Percentiles rank a stretch among this genome's conserved stretches.
Conservation (phyloP, 2,113 vertebrate genomes). For the Procavia capensis region DNA sequence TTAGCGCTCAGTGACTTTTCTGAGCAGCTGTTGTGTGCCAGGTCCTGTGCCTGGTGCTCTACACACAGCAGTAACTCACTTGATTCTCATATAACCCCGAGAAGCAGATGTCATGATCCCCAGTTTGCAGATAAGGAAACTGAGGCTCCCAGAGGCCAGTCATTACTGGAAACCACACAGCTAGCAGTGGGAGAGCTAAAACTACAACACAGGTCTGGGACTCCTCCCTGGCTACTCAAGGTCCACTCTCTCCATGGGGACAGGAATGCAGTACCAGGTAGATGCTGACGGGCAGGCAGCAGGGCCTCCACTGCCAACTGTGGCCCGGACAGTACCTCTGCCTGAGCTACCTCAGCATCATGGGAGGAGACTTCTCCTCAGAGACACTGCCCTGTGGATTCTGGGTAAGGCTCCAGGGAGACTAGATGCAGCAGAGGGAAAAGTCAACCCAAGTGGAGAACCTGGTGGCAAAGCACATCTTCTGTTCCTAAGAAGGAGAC, state of each 20-base stretch:
- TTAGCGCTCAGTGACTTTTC: background rate
- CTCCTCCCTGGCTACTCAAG: background rate
- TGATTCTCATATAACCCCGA: background rate
- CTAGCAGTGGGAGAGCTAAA: background rate
- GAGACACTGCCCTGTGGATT: background rate
- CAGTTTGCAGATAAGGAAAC: background rate
- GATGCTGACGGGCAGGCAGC: background rate
- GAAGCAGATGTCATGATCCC: background rate
- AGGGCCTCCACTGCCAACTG: background rate
- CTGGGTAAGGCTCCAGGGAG: background rate
- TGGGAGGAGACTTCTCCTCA: background rate
- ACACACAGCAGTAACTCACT: no score
- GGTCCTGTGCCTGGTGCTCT: background rate
- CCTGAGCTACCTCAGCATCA: background rate
- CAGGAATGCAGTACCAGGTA: background rate
- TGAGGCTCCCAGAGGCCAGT: background rate
- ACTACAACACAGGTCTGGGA: background rate
- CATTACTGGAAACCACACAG: background rate
- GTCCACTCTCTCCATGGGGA: background rate
- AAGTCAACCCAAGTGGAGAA: background rate
- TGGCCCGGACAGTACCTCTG: background rate
- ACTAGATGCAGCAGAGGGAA: no score
- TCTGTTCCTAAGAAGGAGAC: background rate
- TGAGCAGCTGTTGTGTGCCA: background rate
- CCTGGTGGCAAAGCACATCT: background rate